Evolutionary conservation across 2,797 vertebrate species (phyloP).

Genomic region (Heterohyrax brucei): DNA sequence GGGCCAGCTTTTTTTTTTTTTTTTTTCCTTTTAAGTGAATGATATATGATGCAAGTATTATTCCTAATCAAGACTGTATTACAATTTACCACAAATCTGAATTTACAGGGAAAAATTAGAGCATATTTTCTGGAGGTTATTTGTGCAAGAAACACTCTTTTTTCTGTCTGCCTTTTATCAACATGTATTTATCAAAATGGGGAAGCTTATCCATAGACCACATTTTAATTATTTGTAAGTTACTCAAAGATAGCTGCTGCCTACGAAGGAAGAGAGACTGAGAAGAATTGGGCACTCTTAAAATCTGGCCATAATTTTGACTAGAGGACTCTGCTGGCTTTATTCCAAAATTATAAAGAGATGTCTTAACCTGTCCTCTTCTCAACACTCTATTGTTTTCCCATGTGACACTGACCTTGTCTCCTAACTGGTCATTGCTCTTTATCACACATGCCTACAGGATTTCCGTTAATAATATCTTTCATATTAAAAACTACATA

Average conservation of each 20-base stretch:
- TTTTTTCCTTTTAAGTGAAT: constrained; percentile 50
- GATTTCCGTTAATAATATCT: background rate
- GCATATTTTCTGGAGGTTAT: background rate
- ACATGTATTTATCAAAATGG: constrained; percentile 65
- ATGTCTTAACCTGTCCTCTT: background rate
- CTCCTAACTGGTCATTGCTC: background rate
- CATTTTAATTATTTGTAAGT: constrained; percentile 61
- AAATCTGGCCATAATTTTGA: constrained; percentile 27
- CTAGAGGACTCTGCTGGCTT: background rate
- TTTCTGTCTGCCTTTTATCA: constrained; percentile 71
- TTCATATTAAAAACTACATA: constrained; percentile 27
- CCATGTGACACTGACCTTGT: background rate
- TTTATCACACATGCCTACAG: background rate
- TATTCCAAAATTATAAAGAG: background rate
- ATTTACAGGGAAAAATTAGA: background rate
- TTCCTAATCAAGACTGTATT: constrained; percentile 77
- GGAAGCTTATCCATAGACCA: constrained; percentile 27
- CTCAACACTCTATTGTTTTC: background rate
- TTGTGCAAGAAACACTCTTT: constrained; percentile 51
- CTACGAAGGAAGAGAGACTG: constrained; percentile 4
- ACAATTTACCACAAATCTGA: background rate
- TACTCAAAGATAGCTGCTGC: constrained; percentile 34
- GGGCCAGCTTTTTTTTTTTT: background rate
- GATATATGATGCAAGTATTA: constrained; percentile 65
- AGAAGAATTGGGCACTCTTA: background rate